phyloP scores from a whole-genome alignment of 2,797 vertebrate species.

The Hozukius guyotensis region DNA sequence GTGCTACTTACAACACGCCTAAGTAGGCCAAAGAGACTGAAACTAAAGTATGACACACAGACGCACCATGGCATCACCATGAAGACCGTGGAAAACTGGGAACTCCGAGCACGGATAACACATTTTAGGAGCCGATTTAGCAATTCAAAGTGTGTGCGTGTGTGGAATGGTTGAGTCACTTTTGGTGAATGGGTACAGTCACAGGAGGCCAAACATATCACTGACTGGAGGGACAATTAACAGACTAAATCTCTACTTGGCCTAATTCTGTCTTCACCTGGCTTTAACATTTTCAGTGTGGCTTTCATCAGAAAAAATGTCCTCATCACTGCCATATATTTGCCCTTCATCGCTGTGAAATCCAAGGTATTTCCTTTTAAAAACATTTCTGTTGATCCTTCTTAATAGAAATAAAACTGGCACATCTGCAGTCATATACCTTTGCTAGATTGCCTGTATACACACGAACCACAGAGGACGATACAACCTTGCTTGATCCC shows the following conservation, averaged over 20 bases:
- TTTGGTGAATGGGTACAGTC: not conserved
- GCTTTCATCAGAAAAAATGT: not conserved
- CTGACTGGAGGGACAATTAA: not conserved
- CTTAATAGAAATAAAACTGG: slow-evolving; percentile 7
- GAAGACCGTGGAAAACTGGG: slow-evolving; percentile 10
- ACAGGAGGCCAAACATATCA: not conserved
- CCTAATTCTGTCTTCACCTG: not conserved
- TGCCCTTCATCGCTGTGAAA: not conserved
- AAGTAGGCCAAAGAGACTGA: slow-evolving; percentile 86
- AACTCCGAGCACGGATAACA: slow-evolving; percentile 15
- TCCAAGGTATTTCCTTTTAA: not conserved
- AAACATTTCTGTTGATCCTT: not conserved
- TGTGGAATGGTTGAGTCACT: slow-evolving; percentile 15
- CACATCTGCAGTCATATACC: not conserved
- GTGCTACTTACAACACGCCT: slow-evolving; percentile 83
- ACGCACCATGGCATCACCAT: slow-evolving; percentile 19
- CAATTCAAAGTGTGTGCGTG: not conserved
- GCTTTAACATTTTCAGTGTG: not conserved
- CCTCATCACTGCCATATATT: not conserved
- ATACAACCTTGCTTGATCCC: slow-evolving; percentile 36
- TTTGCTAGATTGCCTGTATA: not conserved
- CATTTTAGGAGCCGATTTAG: slow-evolving; percentile 18
- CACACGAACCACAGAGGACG: slow-evolving; percentile 15
- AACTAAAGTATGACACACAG: slow-evolving; percentile 64
- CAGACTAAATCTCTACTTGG: not conserved